Percentiles rank a stretch among this genome's conserved stretches.
Evolutionary conservation across 2,113 vertebrate genomes (phyloP).

Genomic region (Daboia siamensis): DNA sequence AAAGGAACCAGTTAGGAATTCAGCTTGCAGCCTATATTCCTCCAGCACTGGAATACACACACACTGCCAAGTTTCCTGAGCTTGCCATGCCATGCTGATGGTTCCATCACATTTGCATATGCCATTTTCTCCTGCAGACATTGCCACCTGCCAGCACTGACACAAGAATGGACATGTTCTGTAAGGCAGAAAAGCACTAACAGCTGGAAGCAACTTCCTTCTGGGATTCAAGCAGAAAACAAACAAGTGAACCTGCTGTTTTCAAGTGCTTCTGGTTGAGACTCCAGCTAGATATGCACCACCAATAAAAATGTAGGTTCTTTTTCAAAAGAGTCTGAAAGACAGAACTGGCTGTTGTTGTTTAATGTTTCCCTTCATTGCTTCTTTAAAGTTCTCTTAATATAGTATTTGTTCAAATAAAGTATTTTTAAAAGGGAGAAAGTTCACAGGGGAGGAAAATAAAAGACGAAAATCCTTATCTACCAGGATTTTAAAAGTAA

Average conservation of each 20-base stretch:
- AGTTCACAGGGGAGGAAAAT: neutral
- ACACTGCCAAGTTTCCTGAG: slow-evolving; percentile 33
- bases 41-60: slow-evolving; percentile 23
- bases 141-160: neutral
- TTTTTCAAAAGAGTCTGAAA: neutral
- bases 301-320: neutral
- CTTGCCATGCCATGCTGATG: slow-evolving; percentile 40
- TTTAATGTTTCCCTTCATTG: neutral
- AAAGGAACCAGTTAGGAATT: neutral
- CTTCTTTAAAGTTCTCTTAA: slow-evolving; percentile 3
- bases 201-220: neutral
- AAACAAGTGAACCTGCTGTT: neutral
- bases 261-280: slow-evolving; percentile 36
- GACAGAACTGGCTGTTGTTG: slow-evolving; percentile 17
- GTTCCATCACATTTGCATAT: slow-evolving; percentile 48
- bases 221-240: slow-evolving; percentile 17
- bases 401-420: neutral
- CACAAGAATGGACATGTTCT: slow-evolving; percentile 5
- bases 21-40: slow-evolving; percentile 20
- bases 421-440: neutral
- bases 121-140: slow-evolving; percentile 34
- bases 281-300: neutral
- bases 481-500: slow-evolving; percentile 1
- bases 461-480: neutral
- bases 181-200: slow-evolving; percentile 33